Evolutionary conservation across 1,140 invertebrate genomes (phyloP), one percentile per base, ranked within the genome.

Genomic region (Aleiodes sp.): DNA sequence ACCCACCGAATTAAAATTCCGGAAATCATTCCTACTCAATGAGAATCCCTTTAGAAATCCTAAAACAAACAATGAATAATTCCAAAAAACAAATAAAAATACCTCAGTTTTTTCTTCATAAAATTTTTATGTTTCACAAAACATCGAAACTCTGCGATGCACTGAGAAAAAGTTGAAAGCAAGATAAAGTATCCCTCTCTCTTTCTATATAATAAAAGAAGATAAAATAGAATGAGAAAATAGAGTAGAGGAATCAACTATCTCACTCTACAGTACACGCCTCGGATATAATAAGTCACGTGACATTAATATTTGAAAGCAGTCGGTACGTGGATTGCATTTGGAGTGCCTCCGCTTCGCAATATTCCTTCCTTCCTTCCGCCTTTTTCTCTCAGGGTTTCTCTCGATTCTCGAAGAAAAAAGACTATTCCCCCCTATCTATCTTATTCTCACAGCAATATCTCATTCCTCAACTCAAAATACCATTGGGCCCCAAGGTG

Each of bases 241-340:
- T 12, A 46, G 16, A 2, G n/a, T 43, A 2, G 19, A 33, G 16
- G 57, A 73, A 76, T 67, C 79, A 75, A 78, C 73, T 70, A 52
- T 65, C 80, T 82, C 80, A 78, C 79, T 83, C 80, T 79, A 77
- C 79, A 77, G 80, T 78, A 81, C 80, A 82, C 77, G 77, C 78
- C 80, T 83, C 73, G 76, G 80, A 84, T 84, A 85, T 85, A 86
- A 86, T 86, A 86, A 86, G 84, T 86, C 84, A 85, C 83, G 82
- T 85, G 84, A 86, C 83, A 85, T 86, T 86, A 86, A 86, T 86
- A 86, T 85, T 86, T 85, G 83, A 85, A 85, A 84, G 82, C 81
- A 84, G 80, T 84, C 75, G 80, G 84, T 85, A 84, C 84, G 83
- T 86, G 84, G 80, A 86, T 86, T 84, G 82, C 84, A 85, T 86